Evolutionary conservation across 2,888 invertebrate genomes (phyloP), one percentile per base, ranked within the genome.

Genomic region (Apamea crenata): DNA sequence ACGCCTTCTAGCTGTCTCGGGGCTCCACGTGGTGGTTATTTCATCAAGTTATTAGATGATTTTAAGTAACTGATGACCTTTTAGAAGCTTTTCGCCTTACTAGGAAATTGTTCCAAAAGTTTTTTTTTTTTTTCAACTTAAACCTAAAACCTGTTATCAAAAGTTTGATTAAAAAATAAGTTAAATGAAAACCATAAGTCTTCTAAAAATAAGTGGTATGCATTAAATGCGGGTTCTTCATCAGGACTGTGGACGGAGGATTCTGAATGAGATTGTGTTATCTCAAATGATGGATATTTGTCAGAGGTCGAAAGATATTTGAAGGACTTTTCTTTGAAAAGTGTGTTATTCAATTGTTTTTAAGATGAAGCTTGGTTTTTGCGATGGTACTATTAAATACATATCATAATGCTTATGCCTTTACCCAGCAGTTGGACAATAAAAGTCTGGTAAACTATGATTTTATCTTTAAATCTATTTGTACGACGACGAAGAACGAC

Each of bases 241-340:
- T 82, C 74, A 82, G 69, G 72, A 80, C 78, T 72, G 53, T 76
- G 53, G 63, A 81, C 77, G 72, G 47, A 74, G 66, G 68, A 72
- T 44, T 61, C 29, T 47, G 65, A 81, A 81, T 77, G 71, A 81
- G 78, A 86, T 83, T 71, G 56, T 70, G 70, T 69, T 73, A 84
- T 77, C 68, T 77, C 56, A 87, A 87, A 80, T 80, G 74, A 70
- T 78, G 40, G 75, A 67, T 70, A 78, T 84, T 84, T 83, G 71
- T 83, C 71, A 84, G 53, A 10, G 32, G 25, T 56, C 8, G 14
- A 77, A 56, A 66, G 29, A 44, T 56, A 74, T 50, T 71, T 74
- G 32, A 75, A 75, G 68, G 16, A 16, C 67, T 59, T 71, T 83
- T 77, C 25, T 67, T 47, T 53, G 6, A 70, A 71, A 59, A 56